A percentile compares a stretch with the other conserved stretches of the same genome.
phyloP scores from a whole-genome alignment of 2,888 invertebrate genomes.

The Drosophila hamatofila region DNA sequence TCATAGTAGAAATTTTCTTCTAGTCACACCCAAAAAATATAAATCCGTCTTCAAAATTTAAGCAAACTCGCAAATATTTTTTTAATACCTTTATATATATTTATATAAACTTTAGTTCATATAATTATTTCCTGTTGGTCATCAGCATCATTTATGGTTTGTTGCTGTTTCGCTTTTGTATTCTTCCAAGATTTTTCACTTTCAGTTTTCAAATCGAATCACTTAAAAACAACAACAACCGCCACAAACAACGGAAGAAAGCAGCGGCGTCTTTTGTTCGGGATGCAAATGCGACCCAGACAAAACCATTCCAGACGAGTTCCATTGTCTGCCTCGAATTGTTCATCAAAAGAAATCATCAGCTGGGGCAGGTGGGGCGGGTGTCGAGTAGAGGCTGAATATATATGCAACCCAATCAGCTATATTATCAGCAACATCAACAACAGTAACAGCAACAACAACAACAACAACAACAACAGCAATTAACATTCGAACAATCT shows the following conservation, averaged over 20 bases:
- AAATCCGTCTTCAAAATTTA: no score
- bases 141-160: constrained; percentile 30
- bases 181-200: constrained; percentile 44
- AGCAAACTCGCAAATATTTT: no score
- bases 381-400: constrained; percentile 24
- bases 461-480: constrained; percentile 11
- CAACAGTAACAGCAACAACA: no score
- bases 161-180: constrained; percentile 41
- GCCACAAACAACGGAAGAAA: constrained; percentile 61
- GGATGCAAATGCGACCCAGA: constrained; percentile 67
- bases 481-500: constrained; percentile 24
- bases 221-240: constrained; percentile 46
- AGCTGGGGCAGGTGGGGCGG: constrained; percentile 10
- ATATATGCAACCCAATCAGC: constrained; percentile 53
- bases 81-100: no score
- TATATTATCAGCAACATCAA: constrained; percentile 45
- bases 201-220: constrained; percentile 62
- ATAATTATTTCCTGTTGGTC: constrained; percentile 59
- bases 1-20: no score
- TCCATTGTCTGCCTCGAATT: constrained; percentile 60
- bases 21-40: no score
- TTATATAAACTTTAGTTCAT: no score
- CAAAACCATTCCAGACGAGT: constrained; percentile 42
- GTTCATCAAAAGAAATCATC: constrained; percentile 75
- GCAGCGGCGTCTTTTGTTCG: constrained; percentile 67